Evolutionary conservation across 1,140 invertebrate genomes (phyloP), one percentile per base, ranked within the genome.

Genomic region (Zaprionus camerounensis): DNA sequence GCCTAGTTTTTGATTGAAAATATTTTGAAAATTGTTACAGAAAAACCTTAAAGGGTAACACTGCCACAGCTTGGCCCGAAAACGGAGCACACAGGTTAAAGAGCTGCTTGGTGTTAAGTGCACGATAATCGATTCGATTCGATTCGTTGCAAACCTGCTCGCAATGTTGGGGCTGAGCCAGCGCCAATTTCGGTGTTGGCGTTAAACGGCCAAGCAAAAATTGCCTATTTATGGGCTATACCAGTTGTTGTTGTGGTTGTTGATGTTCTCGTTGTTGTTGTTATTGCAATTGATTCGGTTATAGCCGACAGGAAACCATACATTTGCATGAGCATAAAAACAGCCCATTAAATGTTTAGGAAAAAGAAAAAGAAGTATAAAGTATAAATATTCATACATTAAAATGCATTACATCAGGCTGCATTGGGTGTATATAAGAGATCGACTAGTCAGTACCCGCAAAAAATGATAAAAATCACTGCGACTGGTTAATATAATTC

Each of bases 101-200:
- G 85, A 90, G 85, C 79, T 90, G 76, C 61, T 73, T 82, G 86
- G 85, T 90, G 85, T 90, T 90, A 90, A 90, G 85, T 90, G 81
- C 85, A 90, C 73, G 85, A 90, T 85, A 90, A 90, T 90, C 85
- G 85, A 90, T 90, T 90, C 79, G 85, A 90, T 79, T 85, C 79
- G 85, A 90, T 79, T 85, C 85, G 77, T 58, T 78, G 49, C 58
- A 58, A 65, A 72, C 71, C 53, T 53, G 58, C 63, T 70, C 41
- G 24, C 57, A 34, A 31, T n/a, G 12, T 62, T 24, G 26, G 22
- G 49, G 46, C 53, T 38, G 34, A 17, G 17, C 46, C 22, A 69
- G 28, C 53, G 13, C 57, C 74, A 71, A 67, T 69, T 71, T 76
- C 26, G 80, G 77, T 78, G 82, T 90, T 85, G 85, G 85, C 85